A percentile compares a stretch with the other conserved stretches of the same genome.
phyloP scores from a whole-genome alignment of 2,888 invertebrate species.

The Ryuthela nishihirai region DNA sequence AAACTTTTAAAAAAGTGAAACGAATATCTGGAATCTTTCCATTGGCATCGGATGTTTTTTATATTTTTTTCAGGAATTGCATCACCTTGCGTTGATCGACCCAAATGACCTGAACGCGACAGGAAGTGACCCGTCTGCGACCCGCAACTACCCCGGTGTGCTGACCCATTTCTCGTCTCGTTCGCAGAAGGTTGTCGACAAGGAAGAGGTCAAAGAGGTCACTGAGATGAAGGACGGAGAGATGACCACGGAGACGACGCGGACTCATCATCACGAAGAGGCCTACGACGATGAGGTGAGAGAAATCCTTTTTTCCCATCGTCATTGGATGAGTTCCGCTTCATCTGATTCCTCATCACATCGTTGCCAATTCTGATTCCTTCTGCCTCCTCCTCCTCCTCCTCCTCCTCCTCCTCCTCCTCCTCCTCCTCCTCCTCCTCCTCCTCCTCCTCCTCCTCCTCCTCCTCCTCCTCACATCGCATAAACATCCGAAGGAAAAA shows the following conservation, averaged over 20 bases:
- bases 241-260: conserved; percentile 67
- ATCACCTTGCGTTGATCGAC: conserved; percentile 38
- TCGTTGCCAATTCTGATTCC: no score
- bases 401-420: no score
- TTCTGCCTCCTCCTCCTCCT: no score
- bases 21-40: no score
- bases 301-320: not conserved
- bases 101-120: conserved; percentile 38
- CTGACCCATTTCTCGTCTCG: conserved; percentile 40
- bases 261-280: conserved; percentile 56
- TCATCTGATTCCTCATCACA: no score
- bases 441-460: no score
- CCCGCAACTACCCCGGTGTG: conserved; percentile 35
- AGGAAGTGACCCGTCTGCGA: conserved; percentile 17
- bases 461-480: no score
- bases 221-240: conserved; percentile 78
- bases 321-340: no score
- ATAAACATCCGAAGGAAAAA: no score
- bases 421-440: no score
- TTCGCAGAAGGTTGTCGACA: conserved; percentile 52
- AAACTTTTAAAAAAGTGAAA: no score
- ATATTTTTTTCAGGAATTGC: conserved; percentile 30
- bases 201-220: conserved; percentile 82
- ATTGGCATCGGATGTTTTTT: no score
- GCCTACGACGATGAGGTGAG: conserved; percentile 61